Evolutionary conservation across 2,797 vertebrate species (phyloP).

Genomic region (Sparus aurata): DNA sequence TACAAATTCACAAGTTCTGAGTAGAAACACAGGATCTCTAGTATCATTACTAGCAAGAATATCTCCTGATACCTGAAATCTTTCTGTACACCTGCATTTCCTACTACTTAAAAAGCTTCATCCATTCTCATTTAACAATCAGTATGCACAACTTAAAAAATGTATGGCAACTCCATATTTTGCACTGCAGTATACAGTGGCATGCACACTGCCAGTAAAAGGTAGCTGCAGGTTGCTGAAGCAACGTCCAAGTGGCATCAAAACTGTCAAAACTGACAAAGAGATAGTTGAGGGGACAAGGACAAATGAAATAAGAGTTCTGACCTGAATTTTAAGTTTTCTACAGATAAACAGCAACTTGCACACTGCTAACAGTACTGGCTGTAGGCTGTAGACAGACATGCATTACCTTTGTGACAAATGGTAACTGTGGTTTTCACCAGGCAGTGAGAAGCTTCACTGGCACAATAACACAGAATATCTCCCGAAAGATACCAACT

Average conservation of each 20-base stretch:
- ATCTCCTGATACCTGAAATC: not conserved
- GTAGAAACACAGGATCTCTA: not conserved
- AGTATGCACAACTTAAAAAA: not conserved
- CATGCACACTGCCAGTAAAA: not conserved
- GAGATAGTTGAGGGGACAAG: not conserved
- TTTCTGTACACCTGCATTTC: not conserved
- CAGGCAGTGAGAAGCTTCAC: not conserved
- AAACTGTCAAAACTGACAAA: not conserved
- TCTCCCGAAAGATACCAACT: not conserved
- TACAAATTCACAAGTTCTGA: not conserved
- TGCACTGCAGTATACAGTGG: not conserved
- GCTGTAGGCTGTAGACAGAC: not conserved
- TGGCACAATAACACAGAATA: not conserved
- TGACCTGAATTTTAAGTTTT: not conserved
- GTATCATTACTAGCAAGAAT: not conserved
- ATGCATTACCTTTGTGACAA: not conserved
- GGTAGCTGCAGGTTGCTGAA: not conserved
- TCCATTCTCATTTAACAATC: not conserved
- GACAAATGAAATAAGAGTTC: not conserved
- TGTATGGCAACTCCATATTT: not conserved
- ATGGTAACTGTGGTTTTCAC: not conserved
- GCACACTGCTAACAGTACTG: not conserved
- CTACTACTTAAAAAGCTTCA: not conserved
- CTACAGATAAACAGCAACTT: not conserved
- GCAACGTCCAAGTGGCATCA: not conserved